Conservation (phyloP, 2,797 vertebrate species). For the Pseudocheirus occidentalis region DNA sequence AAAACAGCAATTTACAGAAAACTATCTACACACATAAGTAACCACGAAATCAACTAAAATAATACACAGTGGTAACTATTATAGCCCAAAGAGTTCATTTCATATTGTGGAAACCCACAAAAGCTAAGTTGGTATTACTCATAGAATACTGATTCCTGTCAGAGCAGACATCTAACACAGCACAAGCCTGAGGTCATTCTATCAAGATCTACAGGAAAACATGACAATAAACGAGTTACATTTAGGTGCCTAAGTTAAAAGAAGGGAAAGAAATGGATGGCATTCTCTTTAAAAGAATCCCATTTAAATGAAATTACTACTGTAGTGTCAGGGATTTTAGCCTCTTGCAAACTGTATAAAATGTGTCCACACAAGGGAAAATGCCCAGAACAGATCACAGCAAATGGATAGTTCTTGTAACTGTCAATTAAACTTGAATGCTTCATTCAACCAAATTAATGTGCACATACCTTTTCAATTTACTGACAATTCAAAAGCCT, state of each 20-base stretch:
- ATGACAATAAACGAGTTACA: conserved; percentile 1
- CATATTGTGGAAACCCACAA: background rate
- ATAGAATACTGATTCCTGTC: background rate
- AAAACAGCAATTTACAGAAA: background rate
- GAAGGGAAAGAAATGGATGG: conserved; percentile 26
- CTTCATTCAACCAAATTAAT: conserved; percentile 32
- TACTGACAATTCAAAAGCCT: background rate
- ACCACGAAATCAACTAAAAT: background rate
- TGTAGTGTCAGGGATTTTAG: conserved; percentile 24
- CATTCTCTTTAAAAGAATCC: conserved; percentile 31
- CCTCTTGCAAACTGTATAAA: conserved; percentile 39
- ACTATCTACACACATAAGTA: background rate
- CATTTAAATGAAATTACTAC: conserved; percentile 46
- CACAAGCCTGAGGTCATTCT: background rate
- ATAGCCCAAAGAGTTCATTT: background rate
- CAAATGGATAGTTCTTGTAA: conserved; percentile 16
- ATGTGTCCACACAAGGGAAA: background rate
- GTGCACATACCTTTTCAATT: background rate
- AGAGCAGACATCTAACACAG: background rate
- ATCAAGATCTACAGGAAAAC: background rate
- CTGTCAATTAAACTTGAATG: conserved; percentile 57
- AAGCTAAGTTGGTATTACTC: background rate
- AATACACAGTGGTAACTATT: background rate
- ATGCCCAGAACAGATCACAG: conserved; percentile 40
- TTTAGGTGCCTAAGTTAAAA: background rate